A percentile compares a stretch with the other conserved stretches of the same genome.
phyloP scores from a whole-genome alignment of 2,888 invertebrate genomes.

The Caenorhabditis sulstoni region DNA sequence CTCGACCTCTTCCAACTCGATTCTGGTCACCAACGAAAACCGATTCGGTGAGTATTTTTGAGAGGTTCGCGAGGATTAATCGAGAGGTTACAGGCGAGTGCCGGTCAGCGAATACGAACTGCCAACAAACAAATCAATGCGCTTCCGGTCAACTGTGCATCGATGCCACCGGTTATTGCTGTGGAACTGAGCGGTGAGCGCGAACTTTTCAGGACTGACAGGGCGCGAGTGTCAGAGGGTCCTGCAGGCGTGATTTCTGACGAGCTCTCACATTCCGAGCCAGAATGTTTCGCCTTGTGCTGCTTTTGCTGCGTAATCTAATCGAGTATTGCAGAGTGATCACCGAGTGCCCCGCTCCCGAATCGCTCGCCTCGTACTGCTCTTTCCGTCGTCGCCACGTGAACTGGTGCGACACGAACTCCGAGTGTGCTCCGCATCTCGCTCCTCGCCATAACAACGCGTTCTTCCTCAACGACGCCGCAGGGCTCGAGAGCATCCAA shows the following conservation, averaged over 20 bases:
- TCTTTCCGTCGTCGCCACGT: constrained; percentile 34
- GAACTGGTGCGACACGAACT: constrained; percentile 47
- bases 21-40: constrained; percentile 24
- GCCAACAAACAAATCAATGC: constrained; percentile 35
- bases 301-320: too few relatives aligned
- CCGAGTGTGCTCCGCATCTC: constrained; percentile 55
- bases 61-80: too few relatives aligned
- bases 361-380: constrained; percentile 36
- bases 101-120: constrained; percentile 27
- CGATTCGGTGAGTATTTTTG: constrained; percentile 34
- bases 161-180: constrained; percentile 51
- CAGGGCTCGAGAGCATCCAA: constrained; percentile 22
- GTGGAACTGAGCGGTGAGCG: constrained; percentile 31
- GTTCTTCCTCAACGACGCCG: constrained; percentile 30
- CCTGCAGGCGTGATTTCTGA: too few relatives aligned
- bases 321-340: constrained; percentile 14
- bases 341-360: constrained; percentile 38
- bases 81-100: constrained; percentile 46
- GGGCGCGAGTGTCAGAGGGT: too few relatives aligned
- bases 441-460: constrained; percentile 44
- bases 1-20: constrained; percentile 22
- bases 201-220: background rate
- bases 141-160: constrained; percentile 45
- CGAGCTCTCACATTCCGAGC: too few relatives aligned
- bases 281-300: too few relatives aligned